phyloP scores from a whole-genome alignment of 2,888 invertebrate species.

The Neoitamus cyanurus region DNA sequence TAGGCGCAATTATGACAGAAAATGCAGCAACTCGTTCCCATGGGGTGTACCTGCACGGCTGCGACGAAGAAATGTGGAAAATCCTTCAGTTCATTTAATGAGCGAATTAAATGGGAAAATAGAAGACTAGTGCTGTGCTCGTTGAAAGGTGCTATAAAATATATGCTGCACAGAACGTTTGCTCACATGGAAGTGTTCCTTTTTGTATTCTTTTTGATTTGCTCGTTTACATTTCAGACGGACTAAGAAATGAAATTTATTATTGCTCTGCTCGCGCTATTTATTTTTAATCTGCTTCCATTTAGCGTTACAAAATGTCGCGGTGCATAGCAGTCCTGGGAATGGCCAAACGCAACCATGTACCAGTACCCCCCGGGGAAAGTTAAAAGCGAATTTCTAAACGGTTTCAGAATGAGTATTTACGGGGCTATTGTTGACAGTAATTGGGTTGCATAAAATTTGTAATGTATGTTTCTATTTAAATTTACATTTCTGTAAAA shows the following conservation, averaged over 20 bases:
- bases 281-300: not conserved
- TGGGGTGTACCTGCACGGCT: not conserved
- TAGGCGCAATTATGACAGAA: not conserved
- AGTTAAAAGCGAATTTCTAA: not conserved
- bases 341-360: not conserved
- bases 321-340: not conserved
- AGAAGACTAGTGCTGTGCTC: not conserved
- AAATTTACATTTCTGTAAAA: not conserved
- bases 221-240: not conserved
- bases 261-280: not conserved
- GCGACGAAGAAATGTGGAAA: not conserved
- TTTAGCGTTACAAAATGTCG: not conserved
- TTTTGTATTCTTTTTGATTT: not conserved
- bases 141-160: constrained; percentile 5
- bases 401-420: not conserved
- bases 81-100: constrained; percentile 1
- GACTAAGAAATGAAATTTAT: not conserved
- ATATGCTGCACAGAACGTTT: not conserved
- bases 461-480: not conserved
- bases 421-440: not conserved
- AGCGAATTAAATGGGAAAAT: not conserved
- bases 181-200: not conserved
- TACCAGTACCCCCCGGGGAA: not conserved
- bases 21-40: not conserved
- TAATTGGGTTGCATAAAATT: not conserved